Percentiles rank a stretch among this genome's conserved stretches.
phyloP scores from a whole-genome alignment of 2,888 invertebrate species.

The Calameuta pallipes region DNA sequence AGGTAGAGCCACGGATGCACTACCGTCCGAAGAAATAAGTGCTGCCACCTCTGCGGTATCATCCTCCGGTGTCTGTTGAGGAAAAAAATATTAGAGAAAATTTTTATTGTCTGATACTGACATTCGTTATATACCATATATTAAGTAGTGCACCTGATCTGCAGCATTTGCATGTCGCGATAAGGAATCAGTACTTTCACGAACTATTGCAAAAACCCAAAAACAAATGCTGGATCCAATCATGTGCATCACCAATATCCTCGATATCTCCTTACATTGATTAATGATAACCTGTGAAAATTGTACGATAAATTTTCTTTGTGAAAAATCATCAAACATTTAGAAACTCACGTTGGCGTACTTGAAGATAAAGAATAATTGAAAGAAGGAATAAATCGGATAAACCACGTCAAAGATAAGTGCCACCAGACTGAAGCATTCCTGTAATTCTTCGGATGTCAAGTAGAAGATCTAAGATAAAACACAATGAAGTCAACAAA shows the following conservation, averaged over 20 bases:
- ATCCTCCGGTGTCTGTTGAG: background rate
- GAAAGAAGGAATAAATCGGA: slow-evolving; percentile 79
- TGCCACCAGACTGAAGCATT: slow-evolving; percentile 73
- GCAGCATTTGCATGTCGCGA: slow-evolving; percentile 62
- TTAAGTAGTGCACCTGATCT: slow-evolving; percentile 34
- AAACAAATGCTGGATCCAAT: slow-evolving; percentile 83
- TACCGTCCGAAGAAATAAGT: slow-evolving; percentile 23
- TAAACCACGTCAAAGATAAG: slow-evolving; percentile 76
- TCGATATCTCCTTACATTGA: slow-evolving; percentile 71
- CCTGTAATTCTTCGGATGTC: slow-evolving; percentile 68
- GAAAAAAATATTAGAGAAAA: background rate
- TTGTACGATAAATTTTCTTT: background rate
- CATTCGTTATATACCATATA: background rate
- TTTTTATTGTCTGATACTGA: background rate
- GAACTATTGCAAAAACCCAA: slow-evolving; percentile 82
- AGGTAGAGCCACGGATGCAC: slow-evolving; percentile 52
- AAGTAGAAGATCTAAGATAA: slow-evolving; percentile 72
- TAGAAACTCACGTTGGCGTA: slow-evolving; percentile 78
- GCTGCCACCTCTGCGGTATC: slow-evolving; percentile 19
- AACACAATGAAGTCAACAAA: background rate
- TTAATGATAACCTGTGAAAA: slow-evolving; percentile 72
- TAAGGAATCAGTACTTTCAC: slow-evolving; percentile 78
- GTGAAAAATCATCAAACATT: background rate
- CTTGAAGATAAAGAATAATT: slow-evolving; percentile 84
- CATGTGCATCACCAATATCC: slow-evolving; percentile 84